Evolutionary conservation across 2,888 invertebrate species (phyloP), one percentile per base, ranked within the genome.

Genomic region (Alloplasta piceator): DNA sequence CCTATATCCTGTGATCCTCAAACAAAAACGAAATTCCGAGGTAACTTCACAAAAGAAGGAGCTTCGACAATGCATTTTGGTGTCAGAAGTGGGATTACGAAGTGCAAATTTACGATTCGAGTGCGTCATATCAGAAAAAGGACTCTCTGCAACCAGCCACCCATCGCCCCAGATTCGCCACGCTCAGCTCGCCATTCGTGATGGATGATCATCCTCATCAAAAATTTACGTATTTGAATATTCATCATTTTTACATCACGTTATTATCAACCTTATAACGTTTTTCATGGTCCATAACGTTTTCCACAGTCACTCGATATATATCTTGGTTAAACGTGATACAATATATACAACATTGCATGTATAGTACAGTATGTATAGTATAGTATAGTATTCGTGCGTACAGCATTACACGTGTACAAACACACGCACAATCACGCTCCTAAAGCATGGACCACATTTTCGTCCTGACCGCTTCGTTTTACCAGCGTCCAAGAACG

Each of bases 191-290:
- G 72, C 61, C 61, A 43, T 26, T 43, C 14, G 43, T 50, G 39
- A 61, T 10, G 61, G 16, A 72, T 39, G 38, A 72, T 39, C 60
- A 50, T n/a, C 71, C 4, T 50, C 26, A n/a, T n/a, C n/a, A n/a
- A 61, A 36, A 26, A 72, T n/a, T 14, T 72, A 61, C 61, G 71
- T 72, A 72, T 61, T 60, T 16, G 14, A 61, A 38, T 10, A 39
- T 39, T 72, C 10, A 63, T 63, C 43, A 63, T 63, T 63, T 41
- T 14, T n/a, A n/a, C n/a, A n/a, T n/a, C n/a, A n/a, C n/a, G n/a
- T n/a, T n/a, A n/a, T n/a, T n/a, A n/a, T n/a, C n/a, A n/a, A n/a
- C n/a, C n/a, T n/a, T n/a, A n/a, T n/a, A n/a, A n/a, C n/a, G n/a
- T n/a, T n/a, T n/a, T n/a, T n/a, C n/a, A n/a, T n/a, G n/a, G n/a